phyloP scores from a whole-genome alignment of 2,888 invertebrate species.

The Trachelus iudaicus region DNA sequence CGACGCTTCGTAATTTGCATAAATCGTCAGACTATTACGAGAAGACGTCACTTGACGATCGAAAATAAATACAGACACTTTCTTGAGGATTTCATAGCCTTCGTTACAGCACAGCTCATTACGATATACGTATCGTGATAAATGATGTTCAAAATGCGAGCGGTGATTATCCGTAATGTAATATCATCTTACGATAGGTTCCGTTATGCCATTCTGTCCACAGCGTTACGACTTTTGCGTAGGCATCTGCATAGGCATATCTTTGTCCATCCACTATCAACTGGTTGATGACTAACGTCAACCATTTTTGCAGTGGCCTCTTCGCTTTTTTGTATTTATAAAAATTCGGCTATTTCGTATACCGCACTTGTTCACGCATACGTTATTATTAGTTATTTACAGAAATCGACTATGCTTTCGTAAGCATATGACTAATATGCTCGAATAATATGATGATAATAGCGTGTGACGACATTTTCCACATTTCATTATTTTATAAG shows the following conservation, averaged over 20 bases:
- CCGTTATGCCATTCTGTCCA: background rate
- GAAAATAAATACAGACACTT: background rate
- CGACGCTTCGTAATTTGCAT: background rate
- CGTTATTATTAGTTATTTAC: background rate
- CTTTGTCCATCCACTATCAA: background rate
- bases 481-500: background rate
- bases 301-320: background rate
- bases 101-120: background rate
- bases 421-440: too few species aligned
- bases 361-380: background rate
- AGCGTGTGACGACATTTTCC: background rate
- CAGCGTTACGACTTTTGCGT: background rate
- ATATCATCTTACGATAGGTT: background rate
- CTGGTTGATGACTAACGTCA: background rate
- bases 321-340: background rate
- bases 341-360: background rate
- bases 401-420: background rate
- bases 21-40: background rate
- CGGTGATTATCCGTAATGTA: background rate
- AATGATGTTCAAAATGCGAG: background rate
- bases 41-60: background rate
- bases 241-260: background rate
- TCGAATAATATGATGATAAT: background rate
- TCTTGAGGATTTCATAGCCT: background rate
- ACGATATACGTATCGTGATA: background rate